Base-by-base conservation (phyloP, 2,113 vertebrate species). In the Cygnus atratus region DNA sequence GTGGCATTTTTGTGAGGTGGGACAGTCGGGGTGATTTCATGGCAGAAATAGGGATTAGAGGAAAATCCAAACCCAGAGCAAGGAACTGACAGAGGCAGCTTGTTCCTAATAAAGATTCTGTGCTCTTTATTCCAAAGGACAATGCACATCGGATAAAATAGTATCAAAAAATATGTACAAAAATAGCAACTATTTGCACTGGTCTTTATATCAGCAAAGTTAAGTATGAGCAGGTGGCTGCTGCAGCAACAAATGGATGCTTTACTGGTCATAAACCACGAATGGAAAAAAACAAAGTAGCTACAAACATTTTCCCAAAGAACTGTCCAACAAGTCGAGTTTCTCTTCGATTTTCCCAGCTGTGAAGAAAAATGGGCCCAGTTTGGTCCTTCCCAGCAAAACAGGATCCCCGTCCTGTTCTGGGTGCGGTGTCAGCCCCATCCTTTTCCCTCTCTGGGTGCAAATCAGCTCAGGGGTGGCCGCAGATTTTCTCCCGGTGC, bases 111-210 rank as follows among this genome's bases (percentile, higher is more conserved):
- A 29, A 62, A 88, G 48, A 6, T 28, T 54, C 62, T 3, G 22
- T 6, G 5, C 29, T 39, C 25, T 95, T 96, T 96, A 93, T 95
- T 96, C 72, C 91, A 46, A 11, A 75, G 78, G 74, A 20, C 13
- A 16, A 43, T 3, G 18, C 39, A 10, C n/a, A 3, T 7, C 28
- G 8, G 92, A 20, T 28, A 67, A 77, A 94, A 73, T 13, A 20
- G 54, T 73, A 76, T 84, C 41, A 29, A 78, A 75, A 79, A 33
- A 52, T 13, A 41, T 3, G 39, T 84, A 77, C 83, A 94, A 87
- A 92, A 80, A 39, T 29, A 90, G 48, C 12, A 1, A 59, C 63
- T 44, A 4, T 76, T 67, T 57, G 88, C 76, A 10, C 61, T 3
- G 31, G n/a, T 3, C 17, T 88, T 41, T 31, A 12, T 17, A 29